phyloP scores from a whole-genome alignment of 2,113 vertebrate species.

The Neodontobutis hainanensis region DNA sequence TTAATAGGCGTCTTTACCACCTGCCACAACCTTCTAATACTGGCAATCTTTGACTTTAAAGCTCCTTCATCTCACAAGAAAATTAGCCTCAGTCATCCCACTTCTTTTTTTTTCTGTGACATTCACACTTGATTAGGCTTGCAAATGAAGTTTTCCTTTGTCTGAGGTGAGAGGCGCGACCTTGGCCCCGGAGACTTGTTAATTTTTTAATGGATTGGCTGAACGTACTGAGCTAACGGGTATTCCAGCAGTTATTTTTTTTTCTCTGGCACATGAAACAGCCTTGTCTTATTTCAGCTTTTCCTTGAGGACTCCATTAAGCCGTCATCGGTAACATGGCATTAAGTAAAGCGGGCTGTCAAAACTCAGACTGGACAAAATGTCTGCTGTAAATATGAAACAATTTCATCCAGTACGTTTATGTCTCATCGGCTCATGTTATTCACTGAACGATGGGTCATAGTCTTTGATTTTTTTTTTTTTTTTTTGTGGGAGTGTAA shows the following conservation, averaged over 20 bases:
- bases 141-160: slow-evolving; percentile 69
- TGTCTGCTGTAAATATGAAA: background rate
- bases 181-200: slow-evolving; percentile 60
- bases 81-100: slow-evolving; percentile 37
- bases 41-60: slow-evolving; percentile 39
- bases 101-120: slow-evolving; percentile 41
- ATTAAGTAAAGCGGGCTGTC: slow-evolving; percentile 3
- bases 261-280: slow-evolving; percentile 25
- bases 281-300: slow-evolving; percentile 44
- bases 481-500: too few relatives aligned
- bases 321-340: background rate
- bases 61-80: slow-evolving; percentile 27
- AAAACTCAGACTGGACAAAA: background rate
- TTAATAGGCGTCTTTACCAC: slow-evolving; percentile 61
- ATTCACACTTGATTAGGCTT: slow-evolving; percentile 70
- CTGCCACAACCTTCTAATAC: slow-evolving; percentile 19
- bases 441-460: too few relatives aligned
- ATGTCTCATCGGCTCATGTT: too few relatives aligned
- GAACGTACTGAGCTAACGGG: slow-evolving; percentile 33
- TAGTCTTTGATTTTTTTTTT: too few relatives aligned
- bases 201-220: slow-evolving; percentile 63
- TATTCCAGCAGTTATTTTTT: slow-evolving; percentile 28
- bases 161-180: slow-evolving; percentile 48
- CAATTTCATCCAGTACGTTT: background rate
- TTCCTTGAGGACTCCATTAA: slow-evolving; percentile 31